Conservation (phyloP, 1,140 invertebrate species). For the Sycophila sp. region DNA sequence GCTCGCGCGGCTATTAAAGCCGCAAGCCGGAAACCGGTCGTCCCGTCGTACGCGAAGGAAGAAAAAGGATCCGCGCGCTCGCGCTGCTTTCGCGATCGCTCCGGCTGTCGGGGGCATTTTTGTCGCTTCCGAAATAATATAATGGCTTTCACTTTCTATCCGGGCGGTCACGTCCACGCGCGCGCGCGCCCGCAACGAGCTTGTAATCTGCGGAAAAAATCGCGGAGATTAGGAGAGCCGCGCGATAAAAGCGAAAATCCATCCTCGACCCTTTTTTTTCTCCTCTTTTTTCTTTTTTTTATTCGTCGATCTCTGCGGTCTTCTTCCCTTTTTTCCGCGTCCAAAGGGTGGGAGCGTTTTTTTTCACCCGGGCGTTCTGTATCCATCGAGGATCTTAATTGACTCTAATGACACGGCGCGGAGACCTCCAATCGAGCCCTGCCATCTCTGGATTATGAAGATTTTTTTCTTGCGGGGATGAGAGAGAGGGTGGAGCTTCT, state of each 20-base stretch:
- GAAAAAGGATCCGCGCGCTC: slow-evolving; percentile 54
- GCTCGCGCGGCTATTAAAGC: slow-evolving; percentile 45
- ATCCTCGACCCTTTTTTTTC: slow-evolving; percentile 5
- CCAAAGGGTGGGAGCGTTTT: too few species aligned
- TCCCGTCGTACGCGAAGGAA: slow-evolving; percentile 36
- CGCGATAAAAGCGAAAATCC: slow-evolving; percentile 11
- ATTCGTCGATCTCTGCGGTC: too few species aligned
- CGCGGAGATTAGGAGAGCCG: slow-evolving; percentile 1
- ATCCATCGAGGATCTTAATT: slow-evolving; percentile 13
- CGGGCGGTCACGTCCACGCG: slow-evolving; percentile 10
- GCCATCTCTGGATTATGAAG: background rate
- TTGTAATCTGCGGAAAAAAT: slow-evolving; percentile 16
- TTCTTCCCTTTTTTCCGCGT: background rate
- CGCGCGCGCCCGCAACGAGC: background rate
- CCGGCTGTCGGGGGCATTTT: slow-evolving; percentile 49
- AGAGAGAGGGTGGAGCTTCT: background rate
- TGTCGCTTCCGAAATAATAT: slow-evolving; percentile 60
- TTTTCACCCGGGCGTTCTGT: background rate
- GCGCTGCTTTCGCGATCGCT: slow-evolving; percentile 55
- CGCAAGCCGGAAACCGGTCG: slow-evolving; percentile 58
- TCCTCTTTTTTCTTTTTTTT: slow-evolving; percentile 2
- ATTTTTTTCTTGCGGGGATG: background rate
- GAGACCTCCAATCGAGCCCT: background rate
- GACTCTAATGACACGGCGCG: background rate
- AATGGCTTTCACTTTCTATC: slow-evolving; percentile 64